Conservation (phyloP, 2,797 vertebrate species). For the Oreonectes daqikongensis region DNA sequence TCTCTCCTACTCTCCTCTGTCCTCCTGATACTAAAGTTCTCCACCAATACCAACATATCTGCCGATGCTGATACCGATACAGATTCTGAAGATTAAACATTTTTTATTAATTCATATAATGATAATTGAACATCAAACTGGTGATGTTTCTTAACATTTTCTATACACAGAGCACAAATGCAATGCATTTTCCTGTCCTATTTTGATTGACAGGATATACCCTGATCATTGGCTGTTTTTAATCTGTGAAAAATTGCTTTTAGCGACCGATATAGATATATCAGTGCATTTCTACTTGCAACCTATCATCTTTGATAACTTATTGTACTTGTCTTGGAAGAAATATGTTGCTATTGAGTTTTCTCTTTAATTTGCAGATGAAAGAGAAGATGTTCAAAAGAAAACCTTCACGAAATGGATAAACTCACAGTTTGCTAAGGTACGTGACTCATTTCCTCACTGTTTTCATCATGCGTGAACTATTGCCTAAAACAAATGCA, state of each 20-base stretch:
- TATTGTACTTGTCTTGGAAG: not conserved
- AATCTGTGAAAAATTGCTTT: no score
- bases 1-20: no score
- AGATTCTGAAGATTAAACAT: not conserved
- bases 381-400: constrained; percentile 99
- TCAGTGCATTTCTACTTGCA: not conserved
- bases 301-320: not conserved
- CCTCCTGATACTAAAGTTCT: no score
- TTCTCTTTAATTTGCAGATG: constrained; percentile 80
- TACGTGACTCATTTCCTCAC: constrained; percentile 64
- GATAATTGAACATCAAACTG: no score
- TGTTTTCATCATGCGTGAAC: not conserved
- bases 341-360: not conserved
- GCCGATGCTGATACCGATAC: not conserved
- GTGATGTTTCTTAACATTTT: no score
- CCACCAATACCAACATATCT: no score
- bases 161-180: no score
- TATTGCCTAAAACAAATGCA: not conserved
- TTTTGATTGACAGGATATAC: no score
- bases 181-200: no score
- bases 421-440: constrained; percentile 96
- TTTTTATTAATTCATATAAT: no score
- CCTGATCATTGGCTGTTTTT: no score
- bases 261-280: not conserved
- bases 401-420: constrained; percentile 99